phyloP scores from a whole-genome alignment of 2,888 invertebrate species.

The Apotomis betuletana region DNA sequence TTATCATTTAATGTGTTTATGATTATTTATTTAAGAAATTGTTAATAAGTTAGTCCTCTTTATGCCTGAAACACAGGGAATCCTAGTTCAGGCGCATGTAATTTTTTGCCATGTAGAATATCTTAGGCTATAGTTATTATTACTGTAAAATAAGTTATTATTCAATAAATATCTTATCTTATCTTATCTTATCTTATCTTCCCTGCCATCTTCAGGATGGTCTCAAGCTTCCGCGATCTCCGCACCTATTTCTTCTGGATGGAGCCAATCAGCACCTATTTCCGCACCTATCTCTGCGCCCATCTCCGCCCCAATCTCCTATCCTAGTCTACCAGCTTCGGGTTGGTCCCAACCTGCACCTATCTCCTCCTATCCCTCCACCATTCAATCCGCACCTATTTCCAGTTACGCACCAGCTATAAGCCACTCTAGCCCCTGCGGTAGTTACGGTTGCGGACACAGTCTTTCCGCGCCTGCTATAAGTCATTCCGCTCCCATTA shows the following conservation, averaged over 20 bases:
- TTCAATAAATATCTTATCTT: no score
- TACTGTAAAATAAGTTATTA: no score
- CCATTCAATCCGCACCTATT: constrained; percentile 19
- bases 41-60: no score
- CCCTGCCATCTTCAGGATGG: constrained; percentile 4
- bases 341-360: constrained; percentile 12
- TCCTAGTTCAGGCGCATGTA: no score
- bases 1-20: no score
- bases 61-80: no score
- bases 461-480: no score
- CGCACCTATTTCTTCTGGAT: neutral
- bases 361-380: constrained; percentile 23
- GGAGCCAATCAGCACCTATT: constrained; percentile 17
- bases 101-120: no score
- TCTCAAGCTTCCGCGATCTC: neutral
- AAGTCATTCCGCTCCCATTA: constrained; percentile 42
- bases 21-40: no score
- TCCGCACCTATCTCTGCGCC: constrained; percentile 8
- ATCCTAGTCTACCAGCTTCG: neutral
- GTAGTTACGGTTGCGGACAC: constrained; percentile 6
- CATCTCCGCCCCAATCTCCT: constrained; percentile 1
- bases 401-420: constrained; percentile 32
- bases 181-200: no score
- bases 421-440: constrained; percentile 10
- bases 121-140: no score